Percentiles rank a stretch among this genome's conserved stretches.
Conservation (phyloP, 2,888 invertebrate genomes). For the Drosophila pseudotakahashii region DNA sequence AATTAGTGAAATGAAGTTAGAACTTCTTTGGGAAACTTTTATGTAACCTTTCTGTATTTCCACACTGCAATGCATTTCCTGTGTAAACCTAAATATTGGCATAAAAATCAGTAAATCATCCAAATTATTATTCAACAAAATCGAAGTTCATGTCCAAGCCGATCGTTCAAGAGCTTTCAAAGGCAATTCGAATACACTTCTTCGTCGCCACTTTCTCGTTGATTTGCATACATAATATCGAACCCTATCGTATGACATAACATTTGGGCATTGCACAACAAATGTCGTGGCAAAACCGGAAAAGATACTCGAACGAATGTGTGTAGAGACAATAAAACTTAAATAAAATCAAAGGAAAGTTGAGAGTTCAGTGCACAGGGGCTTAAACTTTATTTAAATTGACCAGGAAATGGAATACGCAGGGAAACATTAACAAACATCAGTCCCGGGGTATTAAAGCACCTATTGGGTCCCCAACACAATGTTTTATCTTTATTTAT, state of each 20-base stretch:
- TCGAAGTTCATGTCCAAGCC: constrained; percentile 28
- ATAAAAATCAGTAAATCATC: not conserved
- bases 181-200: constrained; percentile 13
- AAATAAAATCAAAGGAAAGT: constrained; percentile 33
- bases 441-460: not conserved
- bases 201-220: constrained; percentile 53
- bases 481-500: not conserved
- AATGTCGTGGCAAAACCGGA: constrained; percentile 12
- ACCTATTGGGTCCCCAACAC: not conserved
- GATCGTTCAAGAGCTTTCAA: constrained; percentile 13
- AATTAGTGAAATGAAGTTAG: not conserved
- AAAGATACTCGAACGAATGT: constrained; percentile 18
- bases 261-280: constrained; percentile 51
- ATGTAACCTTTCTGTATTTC: not conserved
- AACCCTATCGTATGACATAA: constrained; percentile 58
- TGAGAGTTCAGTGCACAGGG: not conserved
- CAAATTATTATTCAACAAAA: constrained; percentile 34
- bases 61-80: not conserved
- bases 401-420: not conserved
- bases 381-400: not conserved
- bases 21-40: not conserved
- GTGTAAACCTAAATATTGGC: not conserved
- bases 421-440: not conserved
- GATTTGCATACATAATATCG: constrained; percentile 35
- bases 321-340: constrained; percentile 28